Evolutionary conservation across 2,113 vertebrate species (phyloP).

Genomic region (Urocolius indicus): DNA sequence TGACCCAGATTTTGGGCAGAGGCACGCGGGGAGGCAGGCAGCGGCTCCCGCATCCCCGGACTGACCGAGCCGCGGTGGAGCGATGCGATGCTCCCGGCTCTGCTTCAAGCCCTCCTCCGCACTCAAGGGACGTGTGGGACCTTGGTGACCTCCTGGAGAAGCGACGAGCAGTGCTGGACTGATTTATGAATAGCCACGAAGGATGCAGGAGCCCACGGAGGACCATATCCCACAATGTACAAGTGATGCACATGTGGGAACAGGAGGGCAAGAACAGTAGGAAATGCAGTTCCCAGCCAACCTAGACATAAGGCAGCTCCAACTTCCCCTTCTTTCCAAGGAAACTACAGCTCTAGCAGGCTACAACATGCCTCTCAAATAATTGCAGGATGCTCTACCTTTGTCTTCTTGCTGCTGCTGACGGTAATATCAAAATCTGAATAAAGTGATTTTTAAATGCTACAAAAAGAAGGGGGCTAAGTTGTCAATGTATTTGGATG

Average conservation of each 20-base stretch:
- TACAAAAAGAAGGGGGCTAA: not conserved
- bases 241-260: accelerated
- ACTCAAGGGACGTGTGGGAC: accelerated
- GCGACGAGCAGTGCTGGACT: accelerated
- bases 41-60: not conserved
- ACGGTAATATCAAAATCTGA: not conserved
- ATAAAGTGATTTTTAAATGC: not conserved
- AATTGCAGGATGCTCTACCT: accelerated
- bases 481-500: not conserved
- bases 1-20: conserved; percentile 45
- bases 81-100: not conserved
- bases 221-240: accelerated
- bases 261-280: accelerated
- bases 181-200: accelerated
- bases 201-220: accelerated
- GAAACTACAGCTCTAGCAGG: accelerated
- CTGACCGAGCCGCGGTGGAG: accelerated
- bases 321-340: not conserved
- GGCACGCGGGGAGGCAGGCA: not conserved
- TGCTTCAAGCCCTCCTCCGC: accelerated
- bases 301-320: not conserved
- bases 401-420: not conserved
- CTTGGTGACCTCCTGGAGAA: not conserved
- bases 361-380: accelerated
- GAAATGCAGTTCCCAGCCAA: no score